phyloP scores from a whole-genome alignment of 2,797 vertebrate species.

The Peromyscus attwateri region DNA sequence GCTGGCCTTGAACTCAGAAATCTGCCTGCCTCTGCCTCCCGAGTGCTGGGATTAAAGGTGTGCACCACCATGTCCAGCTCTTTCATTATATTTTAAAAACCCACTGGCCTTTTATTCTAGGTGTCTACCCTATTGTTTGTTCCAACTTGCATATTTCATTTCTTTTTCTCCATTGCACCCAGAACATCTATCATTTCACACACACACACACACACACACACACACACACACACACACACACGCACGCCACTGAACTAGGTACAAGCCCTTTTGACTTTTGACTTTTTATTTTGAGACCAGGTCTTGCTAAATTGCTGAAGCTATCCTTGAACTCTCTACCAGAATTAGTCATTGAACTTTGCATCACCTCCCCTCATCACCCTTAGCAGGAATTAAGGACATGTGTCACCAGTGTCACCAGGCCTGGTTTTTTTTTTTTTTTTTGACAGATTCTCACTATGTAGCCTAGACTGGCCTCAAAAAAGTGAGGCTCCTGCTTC shows the following conservation, averaged over 20 bases:
- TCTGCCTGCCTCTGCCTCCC: neutral
- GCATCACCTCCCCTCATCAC: neutral
- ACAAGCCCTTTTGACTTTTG: neutral
- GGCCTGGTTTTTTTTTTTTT: neutral
- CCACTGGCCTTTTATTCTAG: neutral
- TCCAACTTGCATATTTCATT: neutral
- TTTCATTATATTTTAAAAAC: neutral
- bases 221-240: neutral
- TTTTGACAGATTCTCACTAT: neutral
- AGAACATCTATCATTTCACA: neutral
- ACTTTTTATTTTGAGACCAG: neutral
- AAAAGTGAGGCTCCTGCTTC: neutral
- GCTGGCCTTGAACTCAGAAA: neutral
- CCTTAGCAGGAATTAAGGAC: neutral
- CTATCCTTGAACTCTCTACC: neutral
- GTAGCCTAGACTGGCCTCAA: neutral
- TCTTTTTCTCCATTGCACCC: neutral
- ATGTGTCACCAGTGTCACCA: neutral
- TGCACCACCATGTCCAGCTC: neutral
- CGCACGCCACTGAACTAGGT: neutral
- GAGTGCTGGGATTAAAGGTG: neutral
- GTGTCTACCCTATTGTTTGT: neutral
- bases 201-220: neutral
- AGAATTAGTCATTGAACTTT: neutral
- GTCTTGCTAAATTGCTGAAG: neutral